Evolutionary conservation across 2,113 vertebrate species (phyloP).

Genomic region (Oxygymnocypris stewartii): DNA sequence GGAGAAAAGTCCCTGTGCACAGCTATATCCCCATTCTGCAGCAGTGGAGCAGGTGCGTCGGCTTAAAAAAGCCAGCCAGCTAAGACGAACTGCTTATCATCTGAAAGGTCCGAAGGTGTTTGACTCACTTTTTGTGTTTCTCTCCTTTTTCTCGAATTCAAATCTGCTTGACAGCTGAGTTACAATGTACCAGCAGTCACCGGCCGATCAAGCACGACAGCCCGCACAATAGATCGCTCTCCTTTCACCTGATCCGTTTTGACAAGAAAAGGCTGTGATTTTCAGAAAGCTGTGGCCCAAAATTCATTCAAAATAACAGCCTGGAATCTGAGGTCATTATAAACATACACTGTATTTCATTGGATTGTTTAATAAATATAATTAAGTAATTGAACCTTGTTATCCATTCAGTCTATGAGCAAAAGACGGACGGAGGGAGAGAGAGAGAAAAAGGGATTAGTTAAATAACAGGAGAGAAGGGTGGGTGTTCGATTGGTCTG

Average conservation of each 20-base stretch:
- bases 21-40: constrained; percentile 37
- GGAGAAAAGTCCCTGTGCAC: constrained; percentile 36
- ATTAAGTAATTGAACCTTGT: constrained; percentile 39
- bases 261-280: constrained; percentile 17
- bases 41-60: constrained; percentile 53
- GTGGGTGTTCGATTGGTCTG: constrained; percentile 62
- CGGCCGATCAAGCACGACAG: constrained; percentile 23
- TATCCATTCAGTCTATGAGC: constrained; percentile 12
- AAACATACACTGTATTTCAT: neutral
- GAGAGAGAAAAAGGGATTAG: constrained; percentile 56
- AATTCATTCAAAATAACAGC: neutral
- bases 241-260: constrained; percentile 19
- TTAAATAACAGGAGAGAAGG: constrained; percentile 53
- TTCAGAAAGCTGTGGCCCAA: neutral
- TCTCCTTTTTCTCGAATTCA: neutral
- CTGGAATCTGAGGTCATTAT: neutral
- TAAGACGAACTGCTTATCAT: constrained; percentile 48
- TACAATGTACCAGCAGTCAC: constrained; percentile 9
- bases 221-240: neutral
- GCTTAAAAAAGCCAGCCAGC: constrained; percentile 45
- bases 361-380: constrained; percentile 28
- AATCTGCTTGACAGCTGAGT: constrained; percentile 26
- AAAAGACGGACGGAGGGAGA: constrained; percentile 12
- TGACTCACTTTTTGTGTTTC: neutral
- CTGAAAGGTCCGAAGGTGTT: constrained; percentile 46